Evolutionary conservation across 2,888 invertebrate species (phyloP), one percentile per base, ranked within the genome.

Genomic region (Physocephala rufipes): DNA sequence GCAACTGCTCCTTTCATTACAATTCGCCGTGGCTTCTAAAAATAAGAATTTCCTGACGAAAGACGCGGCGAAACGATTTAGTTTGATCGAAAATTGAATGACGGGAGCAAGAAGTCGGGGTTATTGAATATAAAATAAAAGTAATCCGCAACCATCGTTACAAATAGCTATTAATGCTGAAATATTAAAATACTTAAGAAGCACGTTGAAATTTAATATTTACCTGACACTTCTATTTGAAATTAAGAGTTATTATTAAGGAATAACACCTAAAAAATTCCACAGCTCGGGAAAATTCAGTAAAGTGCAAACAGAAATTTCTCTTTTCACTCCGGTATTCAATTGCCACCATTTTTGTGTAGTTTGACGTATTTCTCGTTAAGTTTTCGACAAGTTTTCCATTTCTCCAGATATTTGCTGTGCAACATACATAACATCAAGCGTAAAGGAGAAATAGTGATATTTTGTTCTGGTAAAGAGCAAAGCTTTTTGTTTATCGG

Each of bases 341-440:
- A n/a, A 2, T 19, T 43, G 30, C 69, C 69, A 51, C 69, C 69
- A 69, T 69, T 69, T 69, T 69, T 53, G 43, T 24, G 19, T 2
- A 28, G 26, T 26, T 43, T 15, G 4, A 61, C 49, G 30, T 59
- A 28, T 45, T 12, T 15, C 63, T 69, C 69, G 69, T 69, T 62
- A 24, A 69, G 49, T 69, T 69, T n/a, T n/a, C n/a, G n/a, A n/a
- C n/a, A n/a, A n/a, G n/a, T n/a, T n/a, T n/a, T 30, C 69, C 59
- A 36, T 36, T 24, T 2, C 53, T 53, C 61, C 61, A 28, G n/a
- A 21, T 15, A 19, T 43, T 59, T 5, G 28, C 4, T 59, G 12
- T 7, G 45, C 24, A 45, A 45, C 36, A 4, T n/a, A n/a, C 30
- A 5, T 36, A 67, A 55, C 66, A 43, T 66, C 55, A 55, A 36